Evolutionary conservation across 2,113 vertebrate species (phyloP).

Genomic region (Leptosomus discolor): DNA sequence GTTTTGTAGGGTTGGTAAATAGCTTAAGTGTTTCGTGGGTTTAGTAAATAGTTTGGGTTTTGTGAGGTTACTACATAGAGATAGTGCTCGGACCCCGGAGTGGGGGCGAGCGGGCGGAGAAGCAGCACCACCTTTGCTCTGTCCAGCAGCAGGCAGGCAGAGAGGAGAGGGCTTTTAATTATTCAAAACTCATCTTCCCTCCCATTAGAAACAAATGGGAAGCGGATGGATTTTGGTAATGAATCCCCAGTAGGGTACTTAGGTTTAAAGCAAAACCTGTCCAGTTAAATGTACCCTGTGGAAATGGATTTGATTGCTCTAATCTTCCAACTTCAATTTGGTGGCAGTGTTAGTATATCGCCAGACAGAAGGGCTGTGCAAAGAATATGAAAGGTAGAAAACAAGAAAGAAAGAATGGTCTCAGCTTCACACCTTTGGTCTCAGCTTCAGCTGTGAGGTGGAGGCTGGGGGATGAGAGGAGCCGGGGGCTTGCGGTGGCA

Average conservation of each 20-base stretch:
- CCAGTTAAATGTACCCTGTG: slow-evolving; percentile 41
- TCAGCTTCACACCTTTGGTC: not conserved
- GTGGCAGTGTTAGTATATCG: not conserved
- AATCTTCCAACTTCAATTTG: not conserved
- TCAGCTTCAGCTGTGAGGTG: not conserved
- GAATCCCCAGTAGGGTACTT: slow-evolving; percentile 32
- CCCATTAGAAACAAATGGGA: slow-evolving; percentile 50
- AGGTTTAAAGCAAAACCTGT: slow-evolving; percentile 48
- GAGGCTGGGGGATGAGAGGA: not conserved
- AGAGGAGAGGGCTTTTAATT: slow-evolving; percentile 21
- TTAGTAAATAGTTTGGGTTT: accelerated
- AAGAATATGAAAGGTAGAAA: not conserved
- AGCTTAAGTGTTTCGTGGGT: not conserved
- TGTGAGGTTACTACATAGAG: no score
- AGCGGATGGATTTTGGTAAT: slow-evolving; percentile 45
- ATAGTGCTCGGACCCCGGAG: not conserved
- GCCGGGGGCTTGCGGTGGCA: accelerated
- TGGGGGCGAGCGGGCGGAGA: not conserved
- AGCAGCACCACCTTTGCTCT: not conserved
- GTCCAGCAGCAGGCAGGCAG: not conserved
- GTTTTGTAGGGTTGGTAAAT: no score
- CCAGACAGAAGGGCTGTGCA: not conserved
- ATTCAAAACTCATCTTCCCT: slow-evolving; percentile 53
- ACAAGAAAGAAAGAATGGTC: not conserved
- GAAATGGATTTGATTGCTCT: slow-evolving; percentile 42